Evolutionary conservation across 2,797 vertebrate species (phyloP).

Genomic region (Sardinella longiceps): DNA sequence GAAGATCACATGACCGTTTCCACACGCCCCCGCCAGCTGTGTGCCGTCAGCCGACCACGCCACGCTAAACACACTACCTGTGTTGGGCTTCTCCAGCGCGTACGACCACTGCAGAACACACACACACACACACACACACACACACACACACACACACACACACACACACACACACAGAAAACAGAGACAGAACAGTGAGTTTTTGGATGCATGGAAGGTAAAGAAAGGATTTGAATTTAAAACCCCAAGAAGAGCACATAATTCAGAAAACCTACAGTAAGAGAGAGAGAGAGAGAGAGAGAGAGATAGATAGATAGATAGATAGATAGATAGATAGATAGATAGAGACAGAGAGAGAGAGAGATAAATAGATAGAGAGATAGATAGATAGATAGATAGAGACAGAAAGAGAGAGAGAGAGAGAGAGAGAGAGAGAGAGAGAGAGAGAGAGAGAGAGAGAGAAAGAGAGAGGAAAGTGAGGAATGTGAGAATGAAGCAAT

Average conservation of each 20-base stretch:
- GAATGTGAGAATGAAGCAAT: neutral
- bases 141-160: too few relatives aligned
- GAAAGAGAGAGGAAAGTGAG: neutral
- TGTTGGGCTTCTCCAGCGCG: constrained; percentile 92
- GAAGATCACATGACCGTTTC: constrained; percentile 94
- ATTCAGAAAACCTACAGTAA: neutral
- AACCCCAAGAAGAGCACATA: too few relatives aligned
- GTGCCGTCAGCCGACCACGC: constrained; percentile 94
- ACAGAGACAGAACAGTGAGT: too few relatives aligned
- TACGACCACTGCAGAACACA: constrained; percentile 87
- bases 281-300: neutral
- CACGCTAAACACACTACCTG: constrained; percentile 90
- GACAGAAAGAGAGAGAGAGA: neutral
- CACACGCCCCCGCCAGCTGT: constrained; percentile 92
- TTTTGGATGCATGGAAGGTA: too few relatives aligned
- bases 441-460: neutral
- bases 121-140: neutral
- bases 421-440: neutral
- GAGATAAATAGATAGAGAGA: constrained; percentile 6
- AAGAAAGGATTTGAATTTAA: neutral
- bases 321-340: neutral
- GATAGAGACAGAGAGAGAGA: neutral
- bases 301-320: neutral
- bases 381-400: constrained; percentile 5
- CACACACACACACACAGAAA: too few relatives aligned